phyloP scores from a whole-genome alignment of 2,797 vertebrate species.

The Pteronotus mesoamericanus region DNA sequence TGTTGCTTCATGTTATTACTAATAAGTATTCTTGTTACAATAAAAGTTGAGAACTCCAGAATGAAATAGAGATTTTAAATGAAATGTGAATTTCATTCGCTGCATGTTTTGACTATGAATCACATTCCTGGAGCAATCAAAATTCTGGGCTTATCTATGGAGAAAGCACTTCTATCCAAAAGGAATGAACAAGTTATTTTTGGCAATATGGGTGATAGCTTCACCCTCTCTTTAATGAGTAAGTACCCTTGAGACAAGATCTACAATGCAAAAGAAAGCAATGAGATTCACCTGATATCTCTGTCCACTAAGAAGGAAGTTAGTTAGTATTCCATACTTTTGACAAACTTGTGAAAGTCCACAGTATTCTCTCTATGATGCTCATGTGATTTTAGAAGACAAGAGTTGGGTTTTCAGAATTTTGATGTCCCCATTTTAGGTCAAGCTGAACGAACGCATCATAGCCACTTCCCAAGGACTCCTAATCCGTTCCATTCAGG shows the following conservation, averaged over 20 bases:
- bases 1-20: background rate
- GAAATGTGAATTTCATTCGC: background rate
- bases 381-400: background rate
- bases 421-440: constrained; percentile 80
- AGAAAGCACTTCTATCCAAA: background rate
- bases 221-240: background rate
- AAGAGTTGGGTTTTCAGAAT: background rate
- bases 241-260: background rate
- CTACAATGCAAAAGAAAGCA: background rate
- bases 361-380: background rate
- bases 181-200: background rate
- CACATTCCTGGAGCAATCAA: background rate
- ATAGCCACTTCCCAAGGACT: constrained; percentile 94
- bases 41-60: background rate
- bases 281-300: background rate
- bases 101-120: background rate
- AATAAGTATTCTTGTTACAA: background rate
- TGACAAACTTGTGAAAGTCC: background rate
- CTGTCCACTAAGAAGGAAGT: background rate
- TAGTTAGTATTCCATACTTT: background rate
- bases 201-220: background rate
- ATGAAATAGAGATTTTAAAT: background rate
- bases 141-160: background rate
- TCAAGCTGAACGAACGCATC: constrained; percentile 93
- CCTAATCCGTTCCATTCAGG: constrained; percentile 92